Base-by-base conservation (phyloP, 1,140 invertebrate species). In the Ostrea denselamellosa region DNA sequence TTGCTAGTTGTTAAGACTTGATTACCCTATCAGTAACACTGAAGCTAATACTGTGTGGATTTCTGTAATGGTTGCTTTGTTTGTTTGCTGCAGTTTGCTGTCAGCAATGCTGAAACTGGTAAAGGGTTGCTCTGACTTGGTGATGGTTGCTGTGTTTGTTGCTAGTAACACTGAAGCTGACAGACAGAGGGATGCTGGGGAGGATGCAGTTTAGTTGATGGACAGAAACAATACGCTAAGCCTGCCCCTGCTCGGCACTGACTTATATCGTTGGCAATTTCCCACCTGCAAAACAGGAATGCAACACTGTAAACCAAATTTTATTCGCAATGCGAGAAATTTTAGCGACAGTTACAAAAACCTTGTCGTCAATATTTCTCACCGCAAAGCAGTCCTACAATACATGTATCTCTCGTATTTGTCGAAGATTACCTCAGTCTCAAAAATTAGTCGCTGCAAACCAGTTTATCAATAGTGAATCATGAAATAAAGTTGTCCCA, bases 181-280 rank as follows among this genome's bases (percentile, higher is more conserved):
- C 51, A 58, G 56, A 44, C 25, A 28, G 8, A 7, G n/a, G n/a
- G 25, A 14, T 56, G 53, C 4, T 58, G 53, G 17, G 28, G 8
- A 25, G 51, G 53, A 54, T 85, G 83, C 8, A 88, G 34, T 25
- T 81, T 65, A 14, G 62, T 90, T 14, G 90, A 86, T 44, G 89
- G 83, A 84, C 92, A 93, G 53, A 90, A 86, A 85, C 92, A 92
- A 81, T 84, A 91, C 17, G 92, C 90, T 51, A 94, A 90, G 5
- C 93, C 93, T 3, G 93, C 93, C 52, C 93, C 93, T 0, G 93
- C 93, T 81, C 93, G 88, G 85, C 93, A 94, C 86, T 94, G 92
- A 56, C 92, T 91, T 53, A 95, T 95, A 51, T 91, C 90, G n/a
- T 92, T 91, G 44, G 93, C 92, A 10, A 90, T 83, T 68, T 90